Base-by-base conservation (phyloP, 2,797 vertebrate genomes). In the Diplodus sargus region DNA sequence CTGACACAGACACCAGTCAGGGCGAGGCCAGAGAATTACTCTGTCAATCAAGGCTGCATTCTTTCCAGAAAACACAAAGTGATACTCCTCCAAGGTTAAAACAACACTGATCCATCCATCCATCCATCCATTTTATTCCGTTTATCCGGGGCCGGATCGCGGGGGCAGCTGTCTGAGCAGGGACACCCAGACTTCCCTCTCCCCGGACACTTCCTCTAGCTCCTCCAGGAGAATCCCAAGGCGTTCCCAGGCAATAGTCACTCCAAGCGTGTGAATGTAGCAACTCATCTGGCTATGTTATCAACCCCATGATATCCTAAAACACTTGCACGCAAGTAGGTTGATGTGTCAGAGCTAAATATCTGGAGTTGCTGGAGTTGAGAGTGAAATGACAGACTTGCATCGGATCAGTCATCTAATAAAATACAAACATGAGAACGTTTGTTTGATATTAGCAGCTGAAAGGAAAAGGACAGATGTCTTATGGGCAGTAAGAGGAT, bases 11-110 rank as follows among this genome's bases (percentile, higher is more conserved):
- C 9, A 34, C 54, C 39, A 74, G 1, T 68, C 30, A 57, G 30
- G 15, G 28, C 0, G 5, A 65, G 5, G 18, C 16, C 13, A 22
- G 20, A 53, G 64, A 79, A 79, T 70, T 20, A 43, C 51, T 54
- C 53, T 63, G 70, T 71, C 76, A 79, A 34, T 79, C 73, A 77
- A 43, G 15, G 15, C 20, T 25, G 14, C 62, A 52, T 61, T 70
- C 76, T 70, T 62, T 70, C 13, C 20, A 48, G n/a, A 70, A 76
- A 57, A 62, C 22, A 60, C 20, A 34, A 42, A 1, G 30, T 30
- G 23, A 63, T 49, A 12, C 11, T 58, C 13, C 11, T 39, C 34
- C 60, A 16, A 54, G 48, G 53, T 34, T 58, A 34, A 43, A 9
- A 58, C 52, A 34, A 7, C 52, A 54, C 5, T 70, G 39, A 68